Evolutionary conservation across 2,888 invertebrate genomes (phyloP).

Genomic region (Orthosia incerta): DNA sequence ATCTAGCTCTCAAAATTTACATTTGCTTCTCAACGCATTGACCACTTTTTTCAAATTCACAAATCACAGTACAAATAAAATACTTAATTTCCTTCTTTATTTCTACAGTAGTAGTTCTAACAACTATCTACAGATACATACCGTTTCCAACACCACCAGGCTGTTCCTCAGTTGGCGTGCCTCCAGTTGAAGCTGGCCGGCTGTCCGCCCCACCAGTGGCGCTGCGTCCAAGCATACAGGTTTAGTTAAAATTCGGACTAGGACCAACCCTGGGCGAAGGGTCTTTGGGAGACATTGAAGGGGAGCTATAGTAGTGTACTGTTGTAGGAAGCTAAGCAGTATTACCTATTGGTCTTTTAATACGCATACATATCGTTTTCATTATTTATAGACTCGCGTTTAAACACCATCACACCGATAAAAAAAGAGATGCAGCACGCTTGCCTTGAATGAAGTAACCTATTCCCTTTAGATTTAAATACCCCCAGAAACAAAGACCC

Average conservation of each 20-base stretch:
- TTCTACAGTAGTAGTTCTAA: no score
- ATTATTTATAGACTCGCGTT: no score
- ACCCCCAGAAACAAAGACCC: no score
- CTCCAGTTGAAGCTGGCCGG: constrained; percentile 94
- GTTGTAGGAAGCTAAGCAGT: constrained; percentile 32
- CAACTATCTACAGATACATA: constrained; percentile 56
- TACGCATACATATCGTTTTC: not conserved
- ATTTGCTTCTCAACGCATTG: not conserved
- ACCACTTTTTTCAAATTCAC: not conserved
- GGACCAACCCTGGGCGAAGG: constrained; percentile 1
- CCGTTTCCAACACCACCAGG: constrained; percentile 94
- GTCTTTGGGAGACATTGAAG: constrained; percentile 19
- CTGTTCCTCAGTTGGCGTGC: constrained; percentile 95
- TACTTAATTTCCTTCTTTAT: no score
- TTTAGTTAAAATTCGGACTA: constrained; percentile 33
- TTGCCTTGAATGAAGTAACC: no score
- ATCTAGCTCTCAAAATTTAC: not conserved
- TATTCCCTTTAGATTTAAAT: no score
- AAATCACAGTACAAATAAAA: not conserved
- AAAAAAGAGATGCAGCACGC: no score
- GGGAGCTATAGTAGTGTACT: constrained; percentile 7
- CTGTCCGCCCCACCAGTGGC: constrained; percentile 98
- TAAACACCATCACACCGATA: no score
- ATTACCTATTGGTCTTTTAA: constrained; percentile 2
- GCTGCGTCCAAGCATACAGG: constrained; percentile 87